Conservation (phyloP, 2,113 vertebrate genomes). For the Chloropsis hardwickii region DNA sequence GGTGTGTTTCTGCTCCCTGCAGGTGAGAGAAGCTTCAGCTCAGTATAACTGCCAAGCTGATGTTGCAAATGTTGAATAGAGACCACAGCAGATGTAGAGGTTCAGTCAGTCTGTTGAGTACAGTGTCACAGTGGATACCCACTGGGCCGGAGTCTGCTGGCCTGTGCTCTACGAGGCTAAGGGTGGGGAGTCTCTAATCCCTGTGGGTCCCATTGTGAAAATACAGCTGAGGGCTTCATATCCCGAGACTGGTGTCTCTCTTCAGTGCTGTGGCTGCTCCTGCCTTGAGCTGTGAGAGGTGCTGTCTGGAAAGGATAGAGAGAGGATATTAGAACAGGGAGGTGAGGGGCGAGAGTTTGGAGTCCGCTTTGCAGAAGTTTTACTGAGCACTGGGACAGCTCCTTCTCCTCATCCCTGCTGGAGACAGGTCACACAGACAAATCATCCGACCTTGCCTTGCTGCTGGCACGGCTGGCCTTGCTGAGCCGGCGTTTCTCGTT, state of each 20-base stretch:
- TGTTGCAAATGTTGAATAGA: neutral
- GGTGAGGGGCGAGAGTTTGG: neutral
- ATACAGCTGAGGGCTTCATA: neutral
- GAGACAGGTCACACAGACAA: conserved; percentile 80
- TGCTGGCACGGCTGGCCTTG: conserved; percentile 86
- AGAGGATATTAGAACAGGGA: neutral
- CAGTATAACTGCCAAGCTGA: neutral
- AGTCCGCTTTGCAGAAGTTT: neutral
- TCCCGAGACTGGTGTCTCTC: accelerated
- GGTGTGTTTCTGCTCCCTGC: neutral
- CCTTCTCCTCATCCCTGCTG: neutral
- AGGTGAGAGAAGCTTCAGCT: neutral
- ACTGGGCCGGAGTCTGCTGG: neutral
- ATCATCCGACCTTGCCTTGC: conserved; percentile 86
- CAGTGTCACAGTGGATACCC: neutral
- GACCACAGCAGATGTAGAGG: neutral
- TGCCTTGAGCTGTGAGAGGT: neutral
- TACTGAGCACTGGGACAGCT: neutral
- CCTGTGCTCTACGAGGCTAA: neutral
- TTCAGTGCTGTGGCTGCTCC: neutral
- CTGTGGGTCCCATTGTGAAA: neutral
- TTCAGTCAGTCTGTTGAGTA: neutral
- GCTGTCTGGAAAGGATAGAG: neutral
- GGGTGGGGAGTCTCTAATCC: neutral
- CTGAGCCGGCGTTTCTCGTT: conserved; percentile 86